Evolutionary conservation across 30 jellyfish, hydroid and myxozoan genomes (phyloP), one percentile per base, ranked within the genome.

Genomic region (Aurelia sp.): DNA sequence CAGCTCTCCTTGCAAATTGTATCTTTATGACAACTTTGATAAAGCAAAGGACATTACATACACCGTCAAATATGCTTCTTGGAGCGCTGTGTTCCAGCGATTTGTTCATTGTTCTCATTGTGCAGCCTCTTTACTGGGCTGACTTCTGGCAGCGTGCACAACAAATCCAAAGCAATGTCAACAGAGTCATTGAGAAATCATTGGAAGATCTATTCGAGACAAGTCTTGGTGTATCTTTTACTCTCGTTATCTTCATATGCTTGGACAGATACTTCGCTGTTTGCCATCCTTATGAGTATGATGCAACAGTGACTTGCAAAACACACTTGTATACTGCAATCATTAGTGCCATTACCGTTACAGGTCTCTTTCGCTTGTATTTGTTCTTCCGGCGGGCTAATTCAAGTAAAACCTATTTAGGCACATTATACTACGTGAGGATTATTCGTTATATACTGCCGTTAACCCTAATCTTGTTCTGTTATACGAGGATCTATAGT

Each of bases 261-360:
- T 33, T 78, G 10, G 89, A 78, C 24, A 78, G 89, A 47, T 78
- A 78, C 48, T 31, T 21, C 5, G 89, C 89, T 13, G 44, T 78
- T 11, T 78, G 89, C 41, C 81, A 78, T 41, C 89, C 89, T 2
- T 63, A 53, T 52, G 22, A 69, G 61, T 78, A 78, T 71, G 80
- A 61, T 1, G 69, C 78, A 16, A 31, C 6, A 3, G 89, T 71
- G 16, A 78, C 89, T 20, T 78, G 89, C 80, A 60, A 40, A 18
- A 15, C 57, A 9, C 89, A 78, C 19, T 16, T 78, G 55, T 3
- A 22, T 3, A 38, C 48, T 12, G 58, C 70, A 7, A n/a, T 78
- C 8, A 13, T 21, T 47, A 21, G 66, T 15, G 50, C 67, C 67
- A 35, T 41, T 38, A 20, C 58, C 10, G 19, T 59, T 60, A 8